These are phyloP conservation scores for Caenorhabditis macrosperma DNA, from an alignment of 2,888 invertebrate genomes.

Conservation along the genomic window DNA sequence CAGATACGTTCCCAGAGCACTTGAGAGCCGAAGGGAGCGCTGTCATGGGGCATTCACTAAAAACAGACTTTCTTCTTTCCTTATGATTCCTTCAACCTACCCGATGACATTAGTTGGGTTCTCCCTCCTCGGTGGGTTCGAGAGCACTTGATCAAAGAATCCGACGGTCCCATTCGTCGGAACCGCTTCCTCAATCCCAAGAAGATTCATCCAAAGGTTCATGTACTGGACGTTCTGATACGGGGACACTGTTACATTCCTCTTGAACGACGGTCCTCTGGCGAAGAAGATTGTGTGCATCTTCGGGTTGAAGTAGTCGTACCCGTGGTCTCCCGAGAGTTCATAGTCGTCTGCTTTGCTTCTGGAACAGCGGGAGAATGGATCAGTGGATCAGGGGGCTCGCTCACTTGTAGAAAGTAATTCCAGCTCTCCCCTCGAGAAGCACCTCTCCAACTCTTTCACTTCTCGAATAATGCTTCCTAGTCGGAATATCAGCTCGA, in stretches of 20 bases:
- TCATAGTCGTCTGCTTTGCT: constrained; percentile 61
- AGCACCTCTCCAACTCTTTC: constrained; percentile 73
- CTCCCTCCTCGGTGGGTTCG: constrained; percentile 27
- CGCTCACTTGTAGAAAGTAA: constrained; percentile 68
- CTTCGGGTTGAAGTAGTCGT: constrained; percentile 69
- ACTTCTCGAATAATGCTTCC: constrained; percentile 72
- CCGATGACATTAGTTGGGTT: constrained; percentile 21
- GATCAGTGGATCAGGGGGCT: too few relatives aligned
- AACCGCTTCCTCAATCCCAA: constrained; percentile 55
- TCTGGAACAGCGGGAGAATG: constrained; percentile 47
- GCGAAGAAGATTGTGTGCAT: constrained; percentile 79
- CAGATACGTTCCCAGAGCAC: constrained; percentile 15
- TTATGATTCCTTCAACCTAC: neutral
- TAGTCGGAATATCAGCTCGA: constrained; percentile 65
- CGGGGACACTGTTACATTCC: constrained; percentile 62
- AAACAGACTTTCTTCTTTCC: neutral
- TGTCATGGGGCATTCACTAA: constrained; percentile 46
- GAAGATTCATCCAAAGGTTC: constrained; percentile 70
- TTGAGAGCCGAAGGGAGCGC: constrained; percentile 26
- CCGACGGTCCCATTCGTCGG: constrained; percentile 77
- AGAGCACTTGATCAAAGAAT: constrained; percentile 61
- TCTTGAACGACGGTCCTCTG: constrained; percentile 73
- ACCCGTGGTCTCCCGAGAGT: constrained; percentile 75
- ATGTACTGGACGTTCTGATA: constrained; percentile 78
- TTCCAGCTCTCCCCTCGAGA: constrained; percentile 73